Conservation (phyloP, 2,888 invertebrate species). For the Clanis bilineata region DNA sequence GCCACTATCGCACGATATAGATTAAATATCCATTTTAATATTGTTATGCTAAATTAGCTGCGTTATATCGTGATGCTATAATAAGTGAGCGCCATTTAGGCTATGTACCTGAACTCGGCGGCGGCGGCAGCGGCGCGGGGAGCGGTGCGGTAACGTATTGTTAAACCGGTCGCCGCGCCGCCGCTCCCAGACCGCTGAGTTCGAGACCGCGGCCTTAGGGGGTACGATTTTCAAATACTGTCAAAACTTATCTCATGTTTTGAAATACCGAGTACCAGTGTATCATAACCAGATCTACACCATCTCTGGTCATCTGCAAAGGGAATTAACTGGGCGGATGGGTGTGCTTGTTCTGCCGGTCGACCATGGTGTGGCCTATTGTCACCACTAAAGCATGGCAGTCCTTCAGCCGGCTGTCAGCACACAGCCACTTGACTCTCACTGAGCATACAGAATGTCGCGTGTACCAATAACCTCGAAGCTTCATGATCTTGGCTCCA, state of each 20-base stretch:
- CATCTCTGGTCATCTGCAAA: not conserved
- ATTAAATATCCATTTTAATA: too few relatives aligned
- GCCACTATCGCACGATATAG: too few relatives aligned
- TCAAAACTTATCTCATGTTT: not conserved
- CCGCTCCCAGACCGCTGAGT: too few relatives aligned
- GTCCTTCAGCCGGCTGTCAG: conserved; percentile 59
- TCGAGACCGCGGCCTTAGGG: too few relatives aligned
- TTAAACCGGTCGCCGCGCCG: too few relatives aligned
- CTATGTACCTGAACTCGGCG: too few relatives aligned
- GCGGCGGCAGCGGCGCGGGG: too few relatives aligned
- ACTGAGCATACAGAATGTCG: conserved; percentile 73
- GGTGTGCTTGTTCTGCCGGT: conserved; percentile 65
- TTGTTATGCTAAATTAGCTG: too few relatives aligned
- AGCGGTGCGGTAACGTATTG: too few relatives aligned
- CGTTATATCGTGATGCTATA: too few relatives aligned
- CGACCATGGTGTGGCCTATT: conserved; percentile 65
- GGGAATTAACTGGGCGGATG: conserved; percentile 52
- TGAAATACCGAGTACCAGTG: not conserved
- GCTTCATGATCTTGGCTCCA: conserved; percentile 67
- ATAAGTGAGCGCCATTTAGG: too few relatives aligned
- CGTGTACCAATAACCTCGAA: conserved; percentile 68
- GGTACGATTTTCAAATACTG: not conserved
- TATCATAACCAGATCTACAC: not conserved
- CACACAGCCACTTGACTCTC: conserved; percentile 69
- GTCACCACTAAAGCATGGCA: conserved; percentile 72